Evolutionary conservation across 2,888 invertebrate species (phyloP).

Genomic region (Hypsopygia costalis): DNA sequence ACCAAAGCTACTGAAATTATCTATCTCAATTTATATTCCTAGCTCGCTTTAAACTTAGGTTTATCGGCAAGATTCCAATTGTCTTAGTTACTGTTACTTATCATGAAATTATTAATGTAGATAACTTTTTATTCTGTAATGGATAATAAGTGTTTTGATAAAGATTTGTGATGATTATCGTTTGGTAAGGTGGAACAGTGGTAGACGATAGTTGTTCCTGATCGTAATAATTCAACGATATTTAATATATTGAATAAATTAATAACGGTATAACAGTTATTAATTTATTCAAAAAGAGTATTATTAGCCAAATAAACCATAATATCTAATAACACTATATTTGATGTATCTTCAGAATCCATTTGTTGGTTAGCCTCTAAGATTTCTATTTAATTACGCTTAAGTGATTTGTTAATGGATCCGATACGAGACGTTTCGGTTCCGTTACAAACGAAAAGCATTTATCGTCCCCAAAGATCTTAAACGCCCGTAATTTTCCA

Average conservation of each 20-base stretch:
- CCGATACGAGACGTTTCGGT: slow-evolving; percentile 29
- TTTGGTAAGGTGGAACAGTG: slow-evolving; percentile 74
- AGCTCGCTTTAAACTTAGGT: slow-evolving; percentile 77
- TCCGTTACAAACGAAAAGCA: slow-evolving; percentile 36
- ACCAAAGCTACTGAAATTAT: slow-evolving; percentile 78
- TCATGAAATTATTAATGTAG: slow-evolving; percentile 61
- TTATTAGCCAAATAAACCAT: slow-evolving; percentile 24
- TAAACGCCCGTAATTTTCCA: slow-evolving; percentile 41
- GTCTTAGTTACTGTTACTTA: slow-evolving; percentile 61
- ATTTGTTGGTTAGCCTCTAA: slow-evolving; percentile 32
- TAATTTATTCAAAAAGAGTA: slow-evolving; percentile 6
- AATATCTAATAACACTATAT: slow-evolving; percentile 28
- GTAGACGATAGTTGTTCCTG: slow-evolving; percentile 52
- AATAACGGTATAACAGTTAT: neutral
- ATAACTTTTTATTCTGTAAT: slow-evolving; percentile 45
- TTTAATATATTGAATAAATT: too few species aligned
- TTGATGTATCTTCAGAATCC: slow-evolving; percentile 30
- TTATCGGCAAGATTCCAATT: slow-evolving; percentile 76
- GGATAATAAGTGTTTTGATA: slow-evolving; percentile 39
- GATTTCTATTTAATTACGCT: slow-evolving; percentile 48
- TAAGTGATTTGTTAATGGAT: slow-evolving; percentile 51
- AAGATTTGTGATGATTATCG: slow-evolving; percentile 52
- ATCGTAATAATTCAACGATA: slow-evolving; percentile 42
- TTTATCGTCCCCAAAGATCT: slow-evolving; percentile 38
- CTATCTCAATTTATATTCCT: slow-evolving; percentile 78